Base-by-base conservation (phyloP, 2,888 invertebrate species). In the Ceramica pisi region DNA sequence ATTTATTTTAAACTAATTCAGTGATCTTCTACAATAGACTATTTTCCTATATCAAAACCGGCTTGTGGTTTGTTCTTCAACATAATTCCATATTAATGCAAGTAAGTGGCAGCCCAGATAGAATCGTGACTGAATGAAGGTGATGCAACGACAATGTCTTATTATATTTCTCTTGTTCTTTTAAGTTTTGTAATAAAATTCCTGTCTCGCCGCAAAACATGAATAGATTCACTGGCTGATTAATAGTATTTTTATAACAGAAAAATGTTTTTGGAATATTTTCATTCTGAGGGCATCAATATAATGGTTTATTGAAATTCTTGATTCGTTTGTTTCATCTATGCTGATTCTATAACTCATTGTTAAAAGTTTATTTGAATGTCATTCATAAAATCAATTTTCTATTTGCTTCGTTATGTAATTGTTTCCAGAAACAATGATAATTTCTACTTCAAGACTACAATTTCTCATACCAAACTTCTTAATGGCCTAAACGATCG, bases 51-150 rank as follows among this genome's bases (percentile, higher is more conserved):
- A 50, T 56, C 67, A 65, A 74, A 81, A 83, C 65, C 65, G 71
- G 84, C 80, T 81, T 80, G 82, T 75, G 83, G 90, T 91, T 90
- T 87, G 88, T 89, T 85, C 84, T 85, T 82, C 84, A 87, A 77
- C 88, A 90, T 89, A 89, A 89, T 89, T 92, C 89, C 90, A 91
- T 93, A 91, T 91, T 89, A 91, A 93, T 90, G 88, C 85, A 88
- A 90, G 90, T 92, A 91, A 92, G 91, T 89, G 90, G 89, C 88
- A 91, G 89, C 91, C 91, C 89, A 92, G 91, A 90, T 92, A 83
- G 87, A 82, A 81, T 93, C 91, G 92, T 94, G 94, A 94, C 92
- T 92, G 91, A 92, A 85, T 75, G 87, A 77, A 82, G 86, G 84
- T 93, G 92, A 93, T 90, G 93, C 89, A 94, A 94, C 83, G 72